Evolutionary conservation across 1,140 invertebrate genomes (phyloP).

Genomic region (Anoplolepis gracilipes): DNA sequence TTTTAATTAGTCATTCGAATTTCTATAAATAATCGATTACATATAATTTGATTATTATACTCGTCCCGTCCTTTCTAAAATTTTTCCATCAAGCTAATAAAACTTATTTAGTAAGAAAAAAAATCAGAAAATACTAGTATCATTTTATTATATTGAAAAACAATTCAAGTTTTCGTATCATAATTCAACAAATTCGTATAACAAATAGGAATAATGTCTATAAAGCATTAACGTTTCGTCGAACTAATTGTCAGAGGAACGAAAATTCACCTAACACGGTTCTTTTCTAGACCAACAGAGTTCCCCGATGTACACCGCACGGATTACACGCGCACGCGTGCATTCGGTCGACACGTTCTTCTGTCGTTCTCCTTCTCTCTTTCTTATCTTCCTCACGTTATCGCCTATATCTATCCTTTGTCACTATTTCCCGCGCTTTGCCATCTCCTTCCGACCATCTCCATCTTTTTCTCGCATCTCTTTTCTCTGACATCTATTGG

Average conservation of each 20-base stretch:
- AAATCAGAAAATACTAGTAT: background rate
- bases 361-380: background rate
- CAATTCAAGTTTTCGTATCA: background rate
- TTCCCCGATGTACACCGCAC: constrained; percentile 35
- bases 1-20: background rate
- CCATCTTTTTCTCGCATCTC: background rate
- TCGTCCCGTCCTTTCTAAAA: too few species aligned
- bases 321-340: constrained; percentile 67
- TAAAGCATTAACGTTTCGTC: background rate
- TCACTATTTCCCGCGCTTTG: background rate
- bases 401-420: constrained; percentile 23
- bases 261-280: background rate
- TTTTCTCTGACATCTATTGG: background rate
- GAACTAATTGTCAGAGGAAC: constrained; percentile 2
- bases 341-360: constrained; percentile 23
- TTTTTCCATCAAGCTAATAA: too few species aligned
- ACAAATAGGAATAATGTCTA: background rate
- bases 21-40: background rate
- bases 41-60: background rate
- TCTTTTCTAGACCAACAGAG: background rate
- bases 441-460: constrained; percentile 15
- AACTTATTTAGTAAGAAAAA: too few species aligned
- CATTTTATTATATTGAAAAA: background rate
- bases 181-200: background rate
- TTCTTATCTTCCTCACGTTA: constrained; percentile 9